These are phyloP conservation scores for Psephotus haematonotus DNA, from an alignment of 2,113 vertebrate genomes.

Conservation along the genomic window DNA sequence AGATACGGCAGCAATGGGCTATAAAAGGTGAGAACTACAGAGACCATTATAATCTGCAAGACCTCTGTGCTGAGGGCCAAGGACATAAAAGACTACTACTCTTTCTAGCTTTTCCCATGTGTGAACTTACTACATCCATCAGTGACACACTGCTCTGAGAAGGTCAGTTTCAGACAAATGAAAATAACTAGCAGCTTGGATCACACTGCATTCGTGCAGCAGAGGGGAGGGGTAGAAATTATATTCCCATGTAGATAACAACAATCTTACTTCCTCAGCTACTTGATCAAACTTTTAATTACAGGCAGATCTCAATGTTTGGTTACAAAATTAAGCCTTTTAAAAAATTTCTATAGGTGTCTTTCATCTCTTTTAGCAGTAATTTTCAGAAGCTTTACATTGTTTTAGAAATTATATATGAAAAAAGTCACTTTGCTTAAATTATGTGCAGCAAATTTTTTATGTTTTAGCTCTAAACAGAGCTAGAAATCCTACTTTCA, in stretches of 20 bases:
- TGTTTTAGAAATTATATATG: background rate
- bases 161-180: background rate
- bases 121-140: background rate
- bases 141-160: background rate
- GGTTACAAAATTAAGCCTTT: background rate
- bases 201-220: background rate
- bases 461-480: background rate
- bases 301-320: background rate
- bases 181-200: background rate
- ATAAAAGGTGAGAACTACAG: background rate
- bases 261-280: background rate
- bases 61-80: background rate
- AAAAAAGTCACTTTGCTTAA: background rate
- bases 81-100: background rate
- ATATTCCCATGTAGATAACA: background rate
- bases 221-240: background rate
- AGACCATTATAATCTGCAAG: background rate
- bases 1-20: background rate
- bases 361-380: background rate
- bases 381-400: background rate
- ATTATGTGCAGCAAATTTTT: background rate
- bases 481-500: background rate
- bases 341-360: background rate
- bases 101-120: constrained; percentile 16
- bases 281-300: background rate